Conservation (phyloP, 2,888 invertebrate genomes). For the Leucozona laternaria region DNA sequence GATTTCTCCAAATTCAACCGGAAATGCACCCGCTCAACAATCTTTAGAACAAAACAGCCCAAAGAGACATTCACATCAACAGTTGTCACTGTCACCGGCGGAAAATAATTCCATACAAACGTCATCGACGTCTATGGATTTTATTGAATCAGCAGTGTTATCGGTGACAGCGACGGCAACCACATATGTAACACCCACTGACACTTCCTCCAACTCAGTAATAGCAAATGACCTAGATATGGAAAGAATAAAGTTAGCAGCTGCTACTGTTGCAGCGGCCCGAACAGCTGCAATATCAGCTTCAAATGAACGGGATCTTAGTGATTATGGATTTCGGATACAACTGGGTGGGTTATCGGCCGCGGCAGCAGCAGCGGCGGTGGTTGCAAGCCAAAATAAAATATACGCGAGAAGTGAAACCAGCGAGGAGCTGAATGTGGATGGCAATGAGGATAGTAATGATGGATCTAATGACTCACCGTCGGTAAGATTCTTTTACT, state of each 20-base stretch:
- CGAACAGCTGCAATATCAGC: conserved; percentile 74
- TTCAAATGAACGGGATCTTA: conserved; percentile 79
- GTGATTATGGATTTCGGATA: conserved; percentile 84
- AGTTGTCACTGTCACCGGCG: conserved; percentile 58
- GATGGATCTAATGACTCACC: conserved; percentile 83
- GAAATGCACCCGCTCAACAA: conserved; percentile 23
- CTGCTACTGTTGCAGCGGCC: conserved; percentile 80
- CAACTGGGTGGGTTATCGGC: conserved; percentile 83
- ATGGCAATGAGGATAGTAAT: conserved; percentile 84
- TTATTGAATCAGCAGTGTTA: conserved; percentile 29
- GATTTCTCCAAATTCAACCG: conserved; percentile 48
- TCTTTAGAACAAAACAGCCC: conserved; percentile 31
- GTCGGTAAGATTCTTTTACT: conserved; percentile 81
- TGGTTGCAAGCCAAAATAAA: conserved; percentile 77
- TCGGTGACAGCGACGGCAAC: conserved; percentile 51
- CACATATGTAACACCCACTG: conserved; percentile 71
- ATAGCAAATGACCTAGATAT: conserved; percentile 81
- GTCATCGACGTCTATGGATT: conserved; percentile 36
- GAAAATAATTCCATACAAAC: conserved; percentile 11
- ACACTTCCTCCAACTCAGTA: conserved; percentile 58
- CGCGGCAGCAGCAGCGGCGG: conserved; percentile 82
- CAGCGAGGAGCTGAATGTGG: conserved; percentile 84
- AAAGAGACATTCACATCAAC: conserved; percentile 56
- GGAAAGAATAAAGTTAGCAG: conserved; percentile 83
- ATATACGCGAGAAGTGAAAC: conserved; percentile 83